Conservation (phyloP, 2,113 vertebrate species). For the Trichomycterus rosablanca region DNA sequence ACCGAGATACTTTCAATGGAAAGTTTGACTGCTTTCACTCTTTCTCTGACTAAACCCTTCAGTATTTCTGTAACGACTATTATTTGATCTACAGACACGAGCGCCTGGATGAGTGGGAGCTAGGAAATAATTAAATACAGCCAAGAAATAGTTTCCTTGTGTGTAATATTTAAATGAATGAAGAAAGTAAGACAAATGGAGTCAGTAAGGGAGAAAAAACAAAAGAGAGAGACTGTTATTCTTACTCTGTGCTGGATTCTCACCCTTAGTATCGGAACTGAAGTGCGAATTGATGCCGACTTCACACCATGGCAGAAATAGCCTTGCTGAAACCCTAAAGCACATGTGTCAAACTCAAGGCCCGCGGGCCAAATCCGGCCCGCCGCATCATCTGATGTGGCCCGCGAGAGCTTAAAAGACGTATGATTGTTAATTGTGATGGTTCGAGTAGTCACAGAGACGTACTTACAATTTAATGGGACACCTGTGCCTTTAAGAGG, state of each 20-base stretch:
- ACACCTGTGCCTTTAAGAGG: too few relatives aligned
- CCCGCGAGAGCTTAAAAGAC: too few relatives aligned
- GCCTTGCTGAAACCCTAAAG: too few relatives aligned
- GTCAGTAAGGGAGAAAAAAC: too few relatives aligned
- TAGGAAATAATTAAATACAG: slow-evolving; percentile 16
- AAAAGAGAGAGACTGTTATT: too few relatives aligned
- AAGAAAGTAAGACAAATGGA: not conserved
- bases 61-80: slow-evolving; percentile 11
- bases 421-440: too few relatives aligned
- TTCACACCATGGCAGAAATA: slow-evolving; percentile 54
- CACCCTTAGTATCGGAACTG: slow-evolving; percentile 48
- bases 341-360: too few relatives aligned
- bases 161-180: slow-evolving; percentile 35
- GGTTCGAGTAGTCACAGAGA: too few relatives aligned
- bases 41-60: slow-evolving; percentile 7
- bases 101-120: not conserved
- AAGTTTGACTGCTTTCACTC: not conserved
- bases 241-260: slow-evolving; percentile 42
- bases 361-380: too few relatives aligned
- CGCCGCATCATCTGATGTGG: too few relatives aligned
- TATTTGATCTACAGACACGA: slow-evolving; percentile 4
- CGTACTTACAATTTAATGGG: too few relatives aligned
- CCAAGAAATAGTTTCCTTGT: slow-evolving; percentile 37
- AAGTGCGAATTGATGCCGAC: slow-evolving; percentile 59
- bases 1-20: slow-evolving; percentile 3